Conservation (phyloP, 1,140 invertebrate genomes). For the Pristionchus pacificus region DNA sequence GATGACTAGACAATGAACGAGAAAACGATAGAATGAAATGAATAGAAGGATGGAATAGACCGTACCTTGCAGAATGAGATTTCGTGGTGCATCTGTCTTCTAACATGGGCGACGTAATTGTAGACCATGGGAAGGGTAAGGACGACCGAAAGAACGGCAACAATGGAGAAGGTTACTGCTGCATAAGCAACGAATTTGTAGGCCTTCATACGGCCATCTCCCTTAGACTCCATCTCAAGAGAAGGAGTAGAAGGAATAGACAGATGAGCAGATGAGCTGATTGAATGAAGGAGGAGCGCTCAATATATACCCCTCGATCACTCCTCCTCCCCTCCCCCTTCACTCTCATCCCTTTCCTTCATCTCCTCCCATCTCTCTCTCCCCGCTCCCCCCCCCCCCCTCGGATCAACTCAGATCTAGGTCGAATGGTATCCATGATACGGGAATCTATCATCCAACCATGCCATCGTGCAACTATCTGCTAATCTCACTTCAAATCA, state of each 20-base stretch:
- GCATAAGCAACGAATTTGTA: slow-evolving; percentile 37
- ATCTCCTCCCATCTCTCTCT: too few species aligned
- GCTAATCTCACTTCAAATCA: too few species aligned
- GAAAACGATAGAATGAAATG: not conserved
- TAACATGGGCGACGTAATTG: slow-evolving; percentile 28
- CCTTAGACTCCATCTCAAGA: slow-evolving; percentile 27
- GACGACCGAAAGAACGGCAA: slow-evolving; percentile 30
- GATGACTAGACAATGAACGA: too few species aligned
- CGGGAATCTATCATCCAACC: too few species aligned
- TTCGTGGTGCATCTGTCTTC: slow-evolving; percentile 34
- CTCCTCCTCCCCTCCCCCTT: too few species aligned
- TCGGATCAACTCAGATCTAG: too few species aligned
- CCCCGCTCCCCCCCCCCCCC: too few species aligned
- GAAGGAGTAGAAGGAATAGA: too few species aligned
- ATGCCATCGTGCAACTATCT: too few species aligned
- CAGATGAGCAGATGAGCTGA: not conserved
- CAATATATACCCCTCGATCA: not conserved
- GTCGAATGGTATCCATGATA: too few species aligned
- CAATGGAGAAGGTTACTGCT: slow-evolving; percentile 31
- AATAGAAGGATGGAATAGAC: not conserved
- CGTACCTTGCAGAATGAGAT: slow-evolving; percentile 33
- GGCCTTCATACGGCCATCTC: slow-evolving; percentile 29
- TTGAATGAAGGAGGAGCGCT: not conserved
- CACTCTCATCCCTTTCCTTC: too few species aligned
- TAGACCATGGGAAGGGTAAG: slow-evolving; percentile 36